Evolutionary conservation across 2,888 invertebrate species (phyloP).

Genomic region (Drymonia ruficornis): DNA sequence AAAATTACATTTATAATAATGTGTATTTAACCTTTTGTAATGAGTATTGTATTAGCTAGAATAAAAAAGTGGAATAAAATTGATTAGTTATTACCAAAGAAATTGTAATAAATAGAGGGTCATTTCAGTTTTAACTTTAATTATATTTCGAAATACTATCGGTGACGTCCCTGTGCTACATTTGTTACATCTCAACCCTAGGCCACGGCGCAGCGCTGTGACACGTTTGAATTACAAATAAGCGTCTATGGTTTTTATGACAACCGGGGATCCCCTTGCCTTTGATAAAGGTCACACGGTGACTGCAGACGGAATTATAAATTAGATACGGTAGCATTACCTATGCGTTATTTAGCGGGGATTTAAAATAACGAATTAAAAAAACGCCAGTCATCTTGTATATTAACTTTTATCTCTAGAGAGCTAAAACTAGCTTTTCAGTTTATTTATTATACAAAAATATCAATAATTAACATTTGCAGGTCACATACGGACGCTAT

Average conservation of each 20-base stretch:
- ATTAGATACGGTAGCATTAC: slow-evolving; percentile 19
- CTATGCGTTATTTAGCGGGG: neutral
- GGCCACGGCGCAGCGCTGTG: slow-evolving; percentile 50
- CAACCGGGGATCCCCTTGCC: slow-evolving; percentile 40
- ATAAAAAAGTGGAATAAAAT: too few species aligned
- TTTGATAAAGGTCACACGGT: slow-evolving; percentile 33
- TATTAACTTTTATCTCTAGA: neutral
- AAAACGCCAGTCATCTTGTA: neutral
- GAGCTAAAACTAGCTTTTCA: too few species aligned
- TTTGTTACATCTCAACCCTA: slow-evolving; percentile 26
- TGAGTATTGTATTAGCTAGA: too few species aligned
- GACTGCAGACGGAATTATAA: slow-evolving; percentile 32
- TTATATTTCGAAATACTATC: too few species aligned
- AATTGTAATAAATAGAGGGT: too few species aligned
- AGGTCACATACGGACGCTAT: too few species aligned
- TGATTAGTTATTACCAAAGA: too few species aligned
- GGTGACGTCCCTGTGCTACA: neutral
- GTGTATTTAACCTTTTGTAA: too few species aligned
- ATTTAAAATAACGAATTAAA: slow-evolving; percentile 20
- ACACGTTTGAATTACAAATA: slow-evolving; percentile 64
- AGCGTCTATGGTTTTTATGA: slow-evolving; percentile 63
- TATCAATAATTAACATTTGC: too few species aligned
- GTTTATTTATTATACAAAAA: too few species aligned
- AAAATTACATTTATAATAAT: too few species aligned
- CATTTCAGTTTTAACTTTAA: too few species aligned